Evolutionary conservation across 2,888 invertebrate genomes (phyloP), one percentile per base, ranked within the genome.

Genomic region (Nomada ruficornis): DNA sequence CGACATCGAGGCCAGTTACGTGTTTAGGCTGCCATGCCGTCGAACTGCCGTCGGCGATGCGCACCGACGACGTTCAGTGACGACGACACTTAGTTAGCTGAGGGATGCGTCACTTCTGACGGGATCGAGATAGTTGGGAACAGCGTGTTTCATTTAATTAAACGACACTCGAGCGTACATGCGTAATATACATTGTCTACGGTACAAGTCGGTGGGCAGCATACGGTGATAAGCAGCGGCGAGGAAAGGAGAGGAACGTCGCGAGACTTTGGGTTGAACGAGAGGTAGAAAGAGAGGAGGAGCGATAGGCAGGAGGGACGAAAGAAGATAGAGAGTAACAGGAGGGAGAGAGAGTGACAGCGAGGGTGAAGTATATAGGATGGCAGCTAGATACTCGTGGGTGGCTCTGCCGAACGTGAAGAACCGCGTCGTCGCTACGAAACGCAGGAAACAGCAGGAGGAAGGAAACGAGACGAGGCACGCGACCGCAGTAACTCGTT

Each of bases 301-400:
- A 36, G 36, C 36, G 29, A 29, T 29, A 29, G 29, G 29, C 29
- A 29, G 29, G 29, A 0, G 7, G 29, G 29, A 29, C 7, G n/a
- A 18, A 64, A 47, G 60, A 13, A 15, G 26, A 5, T 29, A 20
- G 11, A 11, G 13, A 13, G 20, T 1, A 54, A 23, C 18, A 26
- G 50, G 26, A 29, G 29, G 13, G 50, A 36, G 11, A 15, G 26
- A 47, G 42, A 20, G 23, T 42, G 54, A 71, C 42, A 47, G 63
- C 76, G 68, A 86, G 76, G 7, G 36, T 7, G 36, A 36, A 36
- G 36, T 36, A 36, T 36, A 36, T 7, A 36, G 36, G 77, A 87
- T 87, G 87, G 87, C 88, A 86, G 52, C 69, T 72, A 36, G 78
- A 78, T 52, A 83, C 72, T 81, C 79, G 84, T 62, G 80, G 71